Percentiles rank a stretch among this genome's conserved stretches.
Conservation (phyloP, 2,797 vertebrate species). For the Channa striata region DNA sequence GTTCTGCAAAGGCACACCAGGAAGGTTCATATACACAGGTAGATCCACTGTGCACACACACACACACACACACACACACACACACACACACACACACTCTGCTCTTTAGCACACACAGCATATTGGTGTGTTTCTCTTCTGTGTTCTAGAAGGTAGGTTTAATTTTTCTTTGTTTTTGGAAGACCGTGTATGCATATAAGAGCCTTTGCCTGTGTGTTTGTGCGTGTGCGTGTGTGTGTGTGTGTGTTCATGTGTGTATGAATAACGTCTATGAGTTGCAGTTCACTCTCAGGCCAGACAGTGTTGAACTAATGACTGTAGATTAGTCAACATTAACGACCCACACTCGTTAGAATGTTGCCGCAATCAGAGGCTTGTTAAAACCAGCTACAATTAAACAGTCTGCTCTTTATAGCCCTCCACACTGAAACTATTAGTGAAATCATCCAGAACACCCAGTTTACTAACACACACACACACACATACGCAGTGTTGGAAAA, state of each 20-base stretch:
- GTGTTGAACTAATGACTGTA: constrained; percentile 83
- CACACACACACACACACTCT: too few species aligned
- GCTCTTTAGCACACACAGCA: too few species aligned
- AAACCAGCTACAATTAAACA: constrained; percentile 82
- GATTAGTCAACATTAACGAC: constrained; percentile 83
- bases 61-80: too few species aligned
- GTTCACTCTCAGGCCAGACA: constrained; percentile 78
- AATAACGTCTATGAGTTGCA: constrained; percentile 48
- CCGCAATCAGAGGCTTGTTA: constrained; percentile 82
- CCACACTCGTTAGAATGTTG: constrained; percentile 80
- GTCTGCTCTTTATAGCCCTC: constrained; percentile 79
- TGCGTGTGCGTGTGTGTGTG: constrained; percentile 8
- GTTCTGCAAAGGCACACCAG: constrained; percentile 98
- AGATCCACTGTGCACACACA: constrained; percentile 49
- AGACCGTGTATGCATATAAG: constrained; percentile 18
- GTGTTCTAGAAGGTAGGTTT: not conserved
- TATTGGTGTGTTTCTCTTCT: not conserved
- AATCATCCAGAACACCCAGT: constrained; percentile 80
- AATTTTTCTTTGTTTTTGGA: constrained; percentile 7
- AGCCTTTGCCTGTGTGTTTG: not conserved
- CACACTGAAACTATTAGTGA: constrained; percentile 86
- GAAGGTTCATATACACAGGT: constrained; percentile 99
- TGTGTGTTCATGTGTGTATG: constrained; percentile 15
- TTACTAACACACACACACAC: constrained; percentile 69
- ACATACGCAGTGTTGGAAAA: constrained; percentile 38